Evolutionary conservation across 2,797 vertebrate genomes (phyloP).

Genomic region (Parotocinclus haroldoi): DNA sequence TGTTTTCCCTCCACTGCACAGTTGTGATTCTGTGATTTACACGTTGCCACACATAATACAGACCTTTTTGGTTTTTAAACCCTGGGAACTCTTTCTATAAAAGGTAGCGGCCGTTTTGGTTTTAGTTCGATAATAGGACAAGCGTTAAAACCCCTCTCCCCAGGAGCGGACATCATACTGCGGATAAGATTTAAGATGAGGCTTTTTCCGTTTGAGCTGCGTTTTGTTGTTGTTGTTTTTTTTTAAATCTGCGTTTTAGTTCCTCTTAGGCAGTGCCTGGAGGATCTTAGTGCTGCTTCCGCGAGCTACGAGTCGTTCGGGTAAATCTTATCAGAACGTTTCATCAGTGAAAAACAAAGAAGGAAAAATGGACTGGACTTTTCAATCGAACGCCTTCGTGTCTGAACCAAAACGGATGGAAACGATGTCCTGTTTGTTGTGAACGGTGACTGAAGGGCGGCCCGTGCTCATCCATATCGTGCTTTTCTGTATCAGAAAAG

Average conservation of each 20-base stretch:
- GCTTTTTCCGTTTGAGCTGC: slow-evolving; percentile 64
- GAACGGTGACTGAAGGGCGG: too few relatives aligned
- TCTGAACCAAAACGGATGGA: slow-evolving; percentile 52
- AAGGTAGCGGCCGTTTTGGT: too few relatives aligned
- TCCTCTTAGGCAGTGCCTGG: slow-evolving; percentile 82
- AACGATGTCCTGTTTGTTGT: slow-evolving; percentile 35
- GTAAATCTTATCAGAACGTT: slow-evolving; percentile 47
- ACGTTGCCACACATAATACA: slow-evolving; percentile 82
- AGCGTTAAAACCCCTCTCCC: slow-evolving; percentile 80
- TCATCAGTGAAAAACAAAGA: too few relatives aligned
- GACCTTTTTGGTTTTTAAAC: slow-evolving; percentile 73
- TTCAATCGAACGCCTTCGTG: not conserved
- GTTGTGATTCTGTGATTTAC: slow-evolving; percentile 73
- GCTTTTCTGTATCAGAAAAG: slow-evolving; percentile 83
- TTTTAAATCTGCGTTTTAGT: slow-evolving; percentile 52
- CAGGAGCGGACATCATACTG: slow-evolving; percentile 57
- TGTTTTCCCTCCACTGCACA: slow-evolving; percentile 68
- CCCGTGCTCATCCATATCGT: slow-evolving; percentile 59
- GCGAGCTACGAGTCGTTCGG: slow-evolving; percentile 76
- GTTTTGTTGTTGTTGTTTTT: too few relatives aligned
- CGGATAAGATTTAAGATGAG: slow-evolving; percentile 72
- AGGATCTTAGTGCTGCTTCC: slow-evolving; percentile 87
- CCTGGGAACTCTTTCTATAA: slow-evolving; percentile 75
- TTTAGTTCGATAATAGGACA: slow-evolving; percentile 28
- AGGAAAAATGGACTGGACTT: too few relatives aligned